Base-by-base conservation (phyloP, 92 coral and sea anemone genomes). In the Epizoanthus stellaris region DNA sequence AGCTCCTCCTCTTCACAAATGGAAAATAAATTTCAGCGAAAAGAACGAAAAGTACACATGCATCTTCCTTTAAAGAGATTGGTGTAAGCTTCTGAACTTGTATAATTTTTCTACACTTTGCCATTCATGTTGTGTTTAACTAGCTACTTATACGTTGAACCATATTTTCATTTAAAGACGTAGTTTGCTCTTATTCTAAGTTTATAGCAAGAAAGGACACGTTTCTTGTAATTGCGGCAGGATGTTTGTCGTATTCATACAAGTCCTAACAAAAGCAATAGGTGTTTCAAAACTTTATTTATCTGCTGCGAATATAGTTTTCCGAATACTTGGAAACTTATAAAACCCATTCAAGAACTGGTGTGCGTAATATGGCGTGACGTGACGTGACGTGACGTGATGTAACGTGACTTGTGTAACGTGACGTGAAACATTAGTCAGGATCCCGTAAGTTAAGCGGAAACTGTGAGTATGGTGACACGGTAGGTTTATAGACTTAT, bases 381-480 rank as follows among this genome's bases (percentile, higher is more conserved):
- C 72, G 89, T 88, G 83, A 70, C 72, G 89, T 88, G 83, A 70
- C 87, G 87, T 91, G 87, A 88, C 75, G 67, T 83, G 88, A 49
- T 76, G 88, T 90, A 85, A 77, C 82, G 91, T 82, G 73, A 81
- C 81, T 20, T 82, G 75, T 85, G 84, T 85, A 56, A 73, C 67
- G 58, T 56, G 34, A 40, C 86, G 62, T 74, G 40, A 66, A 38
- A 52, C 56, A 7, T 52, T 52, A 52, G 56, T 52, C 56, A 52
- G 56, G 54, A 49, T 8, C 70, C 36, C 20, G n/a, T 63, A 40
- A 61, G 43, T 20, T 79, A 79, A 63, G 2, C 40, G 72, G 83
- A 79, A 79, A 79, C 72, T 79, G 83, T 79, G 59, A 79, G 83
- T 79, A 79, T 79, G 19, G 25, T 40, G 12, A 58, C 53, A 63